A percentile compares a stretch with the other conserved stretches of the same genome.
Conservation (phyloP, 2,797 vertebrate genomes). For the Cynopterus sphinx region DNA sequence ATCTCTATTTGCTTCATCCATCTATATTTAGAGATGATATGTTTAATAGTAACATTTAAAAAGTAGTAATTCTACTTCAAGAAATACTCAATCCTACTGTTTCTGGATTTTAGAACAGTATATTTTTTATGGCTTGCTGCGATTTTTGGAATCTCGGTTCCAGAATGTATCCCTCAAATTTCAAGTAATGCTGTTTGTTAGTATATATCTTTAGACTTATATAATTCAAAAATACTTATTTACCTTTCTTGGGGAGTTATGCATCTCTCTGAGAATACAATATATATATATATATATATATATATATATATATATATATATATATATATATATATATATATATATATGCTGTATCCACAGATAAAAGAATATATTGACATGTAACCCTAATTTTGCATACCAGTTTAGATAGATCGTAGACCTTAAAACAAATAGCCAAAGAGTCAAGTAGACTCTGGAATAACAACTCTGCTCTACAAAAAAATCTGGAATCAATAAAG, state of each 20-base stretch:
- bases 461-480: neutral
- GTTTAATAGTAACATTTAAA: neutral
- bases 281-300: neutral
- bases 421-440: neutral
- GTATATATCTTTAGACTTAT: neutral
- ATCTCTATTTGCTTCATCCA: neutral
- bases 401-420: neutral
- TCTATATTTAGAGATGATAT: neutral
- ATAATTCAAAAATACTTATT: neutral
- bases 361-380: neutral
- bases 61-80: neutral
- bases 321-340: too few species aligned
- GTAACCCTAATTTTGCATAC: neutral
- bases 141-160: neutral
- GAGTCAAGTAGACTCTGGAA: neutral
- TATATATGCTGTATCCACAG: neutral
- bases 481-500: neutral
- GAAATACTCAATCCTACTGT: neutral
- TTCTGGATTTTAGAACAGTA: conserved; percentile 23
- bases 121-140: neutral
- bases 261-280: neutral
- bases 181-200: neutral
- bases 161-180: neutral
- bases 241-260: neutral
- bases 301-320: neutral